Percentiles rank a stretch among this genome's conserved stretches.
Evolutionary conservation across 1,140 invertebrate genomes (phyloP).

Genomic region (Diachasmimorpha longicaudata): DNA sequence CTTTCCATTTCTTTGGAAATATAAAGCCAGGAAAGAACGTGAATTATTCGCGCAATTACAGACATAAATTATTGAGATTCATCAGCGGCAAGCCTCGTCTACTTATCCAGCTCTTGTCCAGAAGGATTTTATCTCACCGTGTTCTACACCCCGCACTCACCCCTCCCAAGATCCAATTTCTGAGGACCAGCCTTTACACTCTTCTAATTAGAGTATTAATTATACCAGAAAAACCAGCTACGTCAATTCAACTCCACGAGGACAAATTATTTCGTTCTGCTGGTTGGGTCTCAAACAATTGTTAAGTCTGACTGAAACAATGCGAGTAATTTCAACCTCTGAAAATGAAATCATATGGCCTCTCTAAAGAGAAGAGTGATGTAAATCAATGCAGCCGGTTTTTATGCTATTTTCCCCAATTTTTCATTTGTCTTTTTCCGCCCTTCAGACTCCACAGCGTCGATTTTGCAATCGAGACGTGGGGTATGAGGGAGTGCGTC

Average conservation of each 20-base stretch:
- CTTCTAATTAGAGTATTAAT: slow-evolving; percentile 48
- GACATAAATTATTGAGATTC: too few species aligned
- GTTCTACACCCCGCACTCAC: too few species aligned
- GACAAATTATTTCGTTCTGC: slow-evolving; percentile 2
- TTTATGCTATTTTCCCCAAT: neutral
- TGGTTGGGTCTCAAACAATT: slow-evolving; percentile 5
- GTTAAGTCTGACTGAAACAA: neutral
- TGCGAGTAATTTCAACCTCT: neutral
- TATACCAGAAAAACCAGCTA: slow-evolving; percentile 32
- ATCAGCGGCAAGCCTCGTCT: too few species aligned
- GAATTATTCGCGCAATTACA: too few species aligned
- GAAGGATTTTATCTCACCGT: too few species aligned
- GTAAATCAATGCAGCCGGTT: neutral
- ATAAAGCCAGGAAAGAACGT: too few species aligned
- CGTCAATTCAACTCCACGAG: slow-evolving; percentile 34
- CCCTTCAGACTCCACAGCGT: neutral
- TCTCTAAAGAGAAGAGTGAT: neutral
- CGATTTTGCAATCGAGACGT: neutral
- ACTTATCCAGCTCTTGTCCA: too few species aligned
- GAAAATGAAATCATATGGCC: neutral
- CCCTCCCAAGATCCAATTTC: slow-evolving; percentile 28
- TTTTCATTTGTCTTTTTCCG: neutral
- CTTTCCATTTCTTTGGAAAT: too few species aligned
- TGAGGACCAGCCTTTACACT: neutral
- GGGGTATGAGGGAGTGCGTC: neutral